These are phyloP conservation scores for Pristionchus maxplancki DNA, from an alignment of 2,888 invertebrate species.

Conservation along the genomic window DNA sequence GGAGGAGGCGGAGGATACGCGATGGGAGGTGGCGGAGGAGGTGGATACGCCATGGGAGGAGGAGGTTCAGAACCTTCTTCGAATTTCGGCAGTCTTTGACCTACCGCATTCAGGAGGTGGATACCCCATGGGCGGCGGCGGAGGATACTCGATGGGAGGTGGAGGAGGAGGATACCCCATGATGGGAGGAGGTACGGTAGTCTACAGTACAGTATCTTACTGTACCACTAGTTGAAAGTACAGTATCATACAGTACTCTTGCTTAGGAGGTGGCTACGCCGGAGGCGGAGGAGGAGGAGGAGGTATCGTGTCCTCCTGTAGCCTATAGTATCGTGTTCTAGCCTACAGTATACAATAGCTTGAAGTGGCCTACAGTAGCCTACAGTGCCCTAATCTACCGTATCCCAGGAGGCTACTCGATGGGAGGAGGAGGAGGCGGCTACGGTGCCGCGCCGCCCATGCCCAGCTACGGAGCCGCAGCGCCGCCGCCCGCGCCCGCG, in stretches of 20 bases:
- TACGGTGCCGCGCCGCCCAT: constrained; percentile 40
- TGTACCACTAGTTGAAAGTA: background rate
- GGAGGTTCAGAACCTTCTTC: background rate
- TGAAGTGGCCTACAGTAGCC: background rate
- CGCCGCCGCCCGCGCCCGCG: constrained; percentile 1
- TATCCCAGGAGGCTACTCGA: constrained; percentile 41
- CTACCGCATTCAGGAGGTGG: constrained; percentile 1
- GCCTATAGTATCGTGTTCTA: no score
- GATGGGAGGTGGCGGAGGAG: constrained; percentile 51
- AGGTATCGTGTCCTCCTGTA: background rate
- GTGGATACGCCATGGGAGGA: constrained; percentile 48
- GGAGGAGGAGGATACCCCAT: constrained; percentile 50
- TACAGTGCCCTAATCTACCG: background rate
- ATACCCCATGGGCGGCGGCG: constrained; percentile 50
- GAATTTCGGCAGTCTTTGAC: background rate
- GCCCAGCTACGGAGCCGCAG: constrained; percentile 39
- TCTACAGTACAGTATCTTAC: background rate
- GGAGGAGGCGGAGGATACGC: constrained; percentile 48
- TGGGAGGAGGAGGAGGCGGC: constrained; percentile 49
- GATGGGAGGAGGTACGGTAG: constrained; percentile 49
- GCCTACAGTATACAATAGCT: background rate
- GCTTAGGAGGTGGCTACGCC: constrained; percentile 12
- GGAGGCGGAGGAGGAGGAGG: constrained; percentile 41
- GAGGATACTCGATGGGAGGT: constrained; percentile 50
- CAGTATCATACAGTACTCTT: background rate